Evolutionary conservation across 2,888 invertebrate genomes (phyloP).

Genomic region (Nephrotoma guestfalica): DNA sequence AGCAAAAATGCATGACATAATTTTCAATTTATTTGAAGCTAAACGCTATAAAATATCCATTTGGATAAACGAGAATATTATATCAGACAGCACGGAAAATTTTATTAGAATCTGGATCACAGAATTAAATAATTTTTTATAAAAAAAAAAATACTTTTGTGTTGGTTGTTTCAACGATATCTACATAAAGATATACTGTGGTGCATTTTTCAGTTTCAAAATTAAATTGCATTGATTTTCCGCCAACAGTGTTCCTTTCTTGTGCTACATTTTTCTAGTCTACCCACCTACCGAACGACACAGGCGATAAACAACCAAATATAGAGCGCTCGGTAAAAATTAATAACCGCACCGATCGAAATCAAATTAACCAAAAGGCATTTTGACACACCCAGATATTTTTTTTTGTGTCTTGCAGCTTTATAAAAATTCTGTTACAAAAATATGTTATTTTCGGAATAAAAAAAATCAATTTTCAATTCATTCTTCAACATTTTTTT

Average conservation of each 20-base stretch:
- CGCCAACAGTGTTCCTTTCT: not conserved
- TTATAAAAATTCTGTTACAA: not conserved
- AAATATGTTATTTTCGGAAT: not conserved
- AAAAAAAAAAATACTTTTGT: no score
- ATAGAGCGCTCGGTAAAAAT: not conserved
- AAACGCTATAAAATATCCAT: no score
- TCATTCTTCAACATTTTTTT: not conserved
- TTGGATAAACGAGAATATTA: no score
- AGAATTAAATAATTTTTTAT: no score
- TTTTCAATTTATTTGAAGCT: no score
- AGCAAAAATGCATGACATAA: no score
- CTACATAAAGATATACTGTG: no score
- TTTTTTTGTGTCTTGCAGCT: not conserved
- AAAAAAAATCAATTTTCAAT: not conserved
- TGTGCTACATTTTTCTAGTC: not conserved
- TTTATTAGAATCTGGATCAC: no score
- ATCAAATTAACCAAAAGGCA: not conserved
- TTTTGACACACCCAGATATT: not conserved
- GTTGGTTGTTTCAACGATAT: no score
- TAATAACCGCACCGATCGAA: not conserved
- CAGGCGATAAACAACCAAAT: not conserved
- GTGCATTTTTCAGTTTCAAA: not conserved
- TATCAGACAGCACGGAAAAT: no score
- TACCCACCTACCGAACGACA: not conserved
- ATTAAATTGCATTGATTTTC: not conserved